Percentiles rank a stretch among this genome's conserved stretches.
Conservation (phyloP, 2,113 vertebrate species). For the Ageneiosus marmoratus region DNA sequence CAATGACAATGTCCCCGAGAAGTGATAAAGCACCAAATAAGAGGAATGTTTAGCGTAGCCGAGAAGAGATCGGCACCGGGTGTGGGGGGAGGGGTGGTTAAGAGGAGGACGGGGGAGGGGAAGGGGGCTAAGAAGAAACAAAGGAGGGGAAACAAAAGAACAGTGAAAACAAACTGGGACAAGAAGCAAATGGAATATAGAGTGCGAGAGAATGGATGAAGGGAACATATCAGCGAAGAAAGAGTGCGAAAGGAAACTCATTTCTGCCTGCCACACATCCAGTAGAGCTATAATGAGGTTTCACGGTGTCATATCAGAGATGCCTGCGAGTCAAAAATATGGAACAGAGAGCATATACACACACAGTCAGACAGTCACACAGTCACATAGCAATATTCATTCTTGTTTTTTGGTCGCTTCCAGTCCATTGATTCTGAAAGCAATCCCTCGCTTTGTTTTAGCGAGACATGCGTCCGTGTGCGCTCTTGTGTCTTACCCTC, state of each 20-base stretch:
- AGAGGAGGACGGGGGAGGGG: constrained; percentile 39
- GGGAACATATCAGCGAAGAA: constrained; percentile 49
- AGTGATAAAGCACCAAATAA: constrained; percentile 16
- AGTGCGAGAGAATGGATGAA: constrained; percentile 4
- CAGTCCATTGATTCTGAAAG: constrained; percentile 10
- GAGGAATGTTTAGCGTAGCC: not conserved
- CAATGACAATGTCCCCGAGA: constrained; percentile 9
- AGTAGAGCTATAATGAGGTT: constrained; percentile 36
- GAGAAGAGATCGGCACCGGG: not conserved
- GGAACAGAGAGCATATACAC: not conserved
- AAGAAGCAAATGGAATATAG: constrained; percentile 10
- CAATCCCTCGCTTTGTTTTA: constrained; percentile 9
- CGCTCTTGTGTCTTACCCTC: not conserved
- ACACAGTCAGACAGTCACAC: not conserved
- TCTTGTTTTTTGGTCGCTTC: not conserved
- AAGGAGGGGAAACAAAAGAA: too few species aligned
- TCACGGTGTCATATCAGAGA: constrained; percentile 27
- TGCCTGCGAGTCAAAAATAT: constrained; percentile 28
- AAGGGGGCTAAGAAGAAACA: not conserved
- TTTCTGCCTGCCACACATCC: constrained; percentile 41
- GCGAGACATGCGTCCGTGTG: not conserved
- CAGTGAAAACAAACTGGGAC: constrained; percentile 10
- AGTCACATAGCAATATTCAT: not conserved
- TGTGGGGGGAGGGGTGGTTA: not conserved
- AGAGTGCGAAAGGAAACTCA: constrained; percentile 22